Conservation (phyloP, 2,113 vertebrate genomes). For the Eudyptes chrysolophus region DNA sequence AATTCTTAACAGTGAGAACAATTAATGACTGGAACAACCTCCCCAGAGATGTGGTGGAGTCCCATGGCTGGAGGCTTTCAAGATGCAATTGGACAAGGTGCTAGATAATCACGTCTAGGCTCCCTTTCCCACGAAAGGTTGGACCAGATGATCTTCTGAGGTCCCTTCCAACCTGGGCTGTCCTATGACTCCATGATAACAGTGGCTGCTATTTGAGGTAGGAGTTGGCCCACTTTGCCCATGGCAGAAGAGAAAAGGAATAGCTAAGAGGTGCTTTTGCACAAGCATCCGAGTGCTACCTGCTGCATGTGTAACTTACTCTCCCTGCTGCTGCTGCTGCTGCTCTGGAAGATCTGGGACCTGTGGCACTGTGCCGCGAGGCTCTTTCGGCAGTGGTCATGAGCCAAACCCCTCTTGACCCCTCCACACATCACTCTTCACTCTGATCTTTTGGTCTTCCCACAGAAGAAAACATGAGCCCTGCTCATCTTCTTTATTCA, state of each 20-base stretch:
- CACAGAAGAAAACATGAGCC: background rate
- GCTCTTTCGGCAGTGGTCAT: background rate
- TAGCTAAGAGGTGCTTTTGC: background rate
- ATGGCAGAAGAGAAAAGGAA: background rate
- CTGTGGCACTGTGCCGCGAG: fast-evolving
- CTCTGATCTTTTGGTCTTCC: background rate
- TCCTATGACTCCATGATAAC: background rate
- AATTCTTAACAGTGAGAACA: background rate
- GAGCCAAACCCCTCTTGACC: background rate
- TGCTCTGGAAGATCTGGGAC: background rate
- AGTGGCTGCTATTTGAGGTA: background rate
- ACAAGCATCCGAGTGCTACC: fast-evolving
- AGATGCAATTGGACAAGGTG: background rate
- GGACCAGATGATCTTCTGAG: background rate
- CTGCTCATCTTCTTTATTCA: background rate
- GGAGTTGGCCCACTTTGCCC: background rate
- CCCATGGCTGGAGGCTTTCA: background rate
- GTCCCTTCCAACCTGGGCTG: background rate
- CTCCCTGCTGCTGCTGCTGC: background rate
- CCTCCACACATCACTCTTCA: background rate
- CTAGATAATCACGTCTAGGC: background rate
- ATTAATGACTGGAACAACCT: background rate
- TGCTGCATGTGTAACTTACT: background rate
- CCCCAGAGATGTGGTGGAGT: fast-evolving
- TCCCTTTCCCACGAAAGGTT: background rate